phyloP scores from a whole-genome alignment of 2,113 vertebrate genomes.

The Ammodytes dubius region DNA sequence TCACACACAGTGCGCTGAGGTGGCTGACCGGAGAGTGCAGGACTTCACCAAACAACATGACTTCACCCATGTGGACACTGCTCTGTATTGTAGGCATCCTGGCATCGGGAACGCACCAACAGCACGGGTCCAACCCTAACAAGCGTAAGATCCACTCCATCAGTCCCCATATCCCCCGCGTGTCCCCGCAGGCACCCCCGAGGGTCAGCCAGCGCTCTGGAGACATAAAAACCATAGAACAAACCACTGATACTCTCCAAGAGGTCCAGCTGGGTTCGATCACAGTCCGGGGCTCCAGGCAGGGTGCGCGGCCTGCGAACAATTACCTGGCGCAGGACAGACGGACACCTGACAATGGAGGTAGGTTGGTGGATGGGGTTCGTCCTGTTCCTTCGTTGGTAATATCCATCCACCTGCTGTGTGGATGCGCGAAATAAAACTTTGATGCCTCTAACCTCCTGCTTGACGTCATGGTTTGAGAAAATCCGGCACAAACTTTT shows the following conservation, averaged over 20 bases:
- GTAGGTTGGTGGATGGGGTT: neutral
- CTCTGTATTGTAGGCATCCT: conserved; percentile 59
- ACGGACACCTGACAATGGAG: neutral
- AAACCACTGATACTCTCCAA: conserved; percentile 6
- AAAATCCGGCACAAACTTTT: neutral
- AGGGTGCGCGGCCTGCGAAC: neutral
- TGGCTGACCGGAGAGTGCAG: neutral
- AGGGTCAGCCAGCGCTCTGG: neutral
- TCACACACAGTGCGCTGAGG: neutral
- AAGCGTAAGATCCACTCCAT: conserved; percentile 43
- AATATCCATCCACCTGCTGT: neutral
- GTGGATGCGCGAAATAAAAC: neutral
- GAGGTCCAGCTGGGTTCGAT: conserved; percentile 5
- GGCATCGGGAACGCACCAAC: conserved; percentile 49
- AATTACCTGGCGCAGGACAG: conserved; percentile 22
- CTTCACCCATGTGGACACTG: conserved; percentile 42
- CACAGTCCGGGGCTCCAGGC: conserved; percentile 10
- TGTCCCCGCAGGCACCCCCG: conserved; percentile 25
- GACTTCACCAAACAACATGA: conserved; percentile 51
- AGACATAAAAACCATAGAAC: neutral
- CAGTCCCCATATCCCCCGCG: conserved; percentile 31
- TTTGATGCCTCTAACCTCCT: neutral
- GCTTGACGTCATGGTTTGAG: neutral
- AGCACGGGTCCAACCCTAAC: conserved; percentile 44
- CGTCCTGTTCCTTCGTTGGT: neutral